Conservation (phyloP, 2,888 invertebrate genomes). For the Acrocyrtus sp. region DNA sequence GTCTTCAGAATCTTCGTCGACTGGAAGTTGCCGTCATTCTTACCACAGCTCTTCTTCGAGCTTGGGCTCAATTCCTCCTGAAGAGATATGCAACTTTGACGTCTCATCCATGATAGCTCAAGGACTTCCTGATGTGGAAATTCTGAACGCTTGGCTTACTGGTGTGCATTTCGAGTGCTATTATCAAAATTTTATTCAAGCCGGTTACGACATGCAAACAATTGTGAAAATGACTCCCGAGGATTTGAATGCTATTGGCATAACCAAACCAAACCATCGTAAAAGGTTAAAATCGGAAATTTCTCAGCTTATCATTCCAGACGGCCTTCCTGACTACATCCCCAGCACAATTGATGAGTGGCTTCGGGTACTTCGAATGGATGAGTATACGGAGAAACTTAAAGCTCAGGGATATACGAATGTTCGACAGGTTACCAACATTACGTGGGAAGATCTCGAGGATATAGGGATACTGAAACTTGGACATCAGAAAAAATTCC, state of each 20-base stretch:
- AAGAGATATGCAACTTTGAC: constrained; percentile 71
- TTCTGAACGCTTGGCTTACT: constrained; percentile 84
- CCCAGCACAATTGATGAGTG: constrained; percentile 95
- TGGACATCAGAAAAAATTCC: constrained; percentile 98
- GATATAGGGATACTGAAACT: constrained; percentile 93
- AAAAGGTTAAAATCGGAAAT: constrained; percentile 97
- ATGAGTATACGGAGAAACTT: constrained; percentile 91
- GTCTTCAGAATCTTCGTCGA: constrained; percentile 66
- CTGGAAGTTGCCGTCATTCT: constrained; percentile 72
- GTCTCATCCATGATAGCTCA: constrained; percentile 70
- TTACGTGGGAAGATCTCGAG: constrained; percentile 99
- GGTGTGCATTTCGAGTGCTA: constrained; percentile 96
- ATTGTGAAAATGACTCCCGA: constrained; percentile 99
- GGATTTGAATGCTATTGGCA: constrained; percentile 76
- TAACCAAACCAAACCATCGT: constrained; percentile 97
- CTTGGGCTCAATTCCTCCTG: constrained; percentile 71
- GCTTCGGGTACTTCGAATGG: constrained; percentile 88
- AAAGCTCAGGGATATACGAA: constrained; percentile 93
- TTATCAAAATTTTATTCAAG: constrained; percentile 89
- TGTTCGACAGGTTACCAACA: constrained; percentile 77
- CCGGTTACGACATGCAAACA: constrained; percentile 97
- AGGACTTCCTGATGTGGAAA: constrained; percentile 86
- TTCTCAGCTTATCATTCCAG: constrained; percentile 90
- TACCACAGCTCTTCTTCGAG: constrained; percentile 66
- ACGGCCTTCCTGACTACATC: constrained; percentile 94